Percentiles rank a stretch among this genome's conserved stretches.
phyloP scores from a whole-genome alignment of 2,113 vertebrate species.

The Gallinago undulata region DNA sequence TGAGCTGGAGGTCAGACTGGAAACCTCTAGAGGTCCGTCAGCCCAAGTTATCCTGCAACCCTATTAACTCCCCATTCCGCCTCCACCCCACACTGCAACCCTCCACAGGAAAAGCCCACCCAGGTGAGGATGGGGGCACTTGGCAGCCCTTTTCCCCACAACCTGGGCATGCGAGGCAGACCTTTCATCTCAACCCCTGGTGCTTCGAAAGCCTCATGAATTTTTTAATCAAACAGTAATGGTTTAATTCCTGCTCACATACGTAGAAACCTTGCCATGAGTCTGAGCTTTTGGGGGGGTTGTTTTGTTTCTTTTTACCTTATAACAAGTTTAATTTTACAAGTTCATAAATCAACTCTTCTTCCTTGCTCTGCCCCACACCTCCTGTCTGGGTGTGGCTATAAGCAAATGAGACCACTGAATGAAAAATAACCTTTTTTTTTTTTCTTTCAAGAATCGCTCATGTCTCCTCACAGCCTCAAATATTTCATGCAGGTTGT shows the following conservation, averaged over 20 bases:
- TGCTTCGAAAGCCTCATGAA: not conserved
- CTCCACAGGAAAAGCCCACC: not conserved
- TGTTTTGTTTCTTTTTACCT: not conserved
- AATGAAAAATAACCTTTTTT: conserved; percentile 13
- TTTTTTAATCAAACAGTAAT: not conserved
- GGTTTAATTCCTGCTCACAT: conserved; percentile 3
- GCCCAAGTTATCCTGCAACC: not conserved
- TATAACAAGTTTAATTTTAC: conserved; percentile 12
- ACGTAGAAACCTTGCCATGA: not conserved
- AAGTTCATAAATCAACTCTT: conserved; percentile 21
- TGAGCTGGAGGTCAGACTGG: not conserved
- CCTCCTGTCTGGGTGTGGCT: conserved; percentile 10
- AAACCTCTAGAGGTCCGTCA: not conserved
- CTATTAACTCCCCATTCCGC: not conserved
- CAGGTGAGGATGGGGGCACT: not conserved
- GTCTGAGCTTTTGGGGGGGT: rapidly evolving
- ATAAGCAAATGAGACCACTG: conserved; percentile 49
- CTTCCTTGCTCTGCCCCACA: not conserved
- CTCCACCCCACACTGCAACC: not conserved
- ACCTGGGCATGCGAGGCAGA: not conserved
- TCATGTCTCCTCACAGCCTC: conserved; percentile 50
- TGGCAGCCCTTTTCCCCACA: not conserved
- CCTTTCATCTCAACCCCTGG: not conserved
- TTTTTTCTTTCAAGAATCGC: not conserved
- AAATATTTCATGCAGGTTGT: conserved; percentile 68